Evolutionary conservation across 2,888 invertebrate genomes (phyloP).

Genomic region (Megamerina dolium): DNA sequence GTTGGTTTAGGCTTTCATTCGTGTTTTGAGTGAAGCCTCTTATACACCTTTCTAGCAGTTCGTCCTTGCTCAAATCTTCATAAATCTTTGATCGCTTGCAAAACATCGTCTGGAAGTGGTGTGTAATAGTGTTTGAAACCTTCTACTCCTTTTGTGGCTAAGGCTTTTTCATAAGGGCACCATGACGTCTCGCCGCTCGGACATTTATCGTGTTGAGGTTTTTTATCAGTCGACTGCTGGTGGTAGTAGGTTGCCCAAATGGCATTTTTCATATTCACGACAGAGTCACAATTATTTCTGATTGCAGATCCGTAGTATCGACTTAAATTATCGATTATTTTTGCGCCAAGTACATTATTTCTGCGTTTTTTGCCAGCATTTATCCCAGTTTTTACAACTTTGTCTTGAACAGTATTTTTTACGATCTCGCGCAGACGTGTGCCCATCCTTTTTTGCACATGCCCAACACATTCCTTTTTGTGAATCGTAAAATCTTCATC

Average conservation of each 20-base stretch:
- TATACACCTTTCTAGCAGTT: constrained; percentile 21
- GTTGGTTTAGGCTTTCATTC: constrained; percentile 23
- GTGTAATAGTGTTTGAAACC: constrained; percentile 3
- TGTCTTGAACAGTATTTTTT: background rate
- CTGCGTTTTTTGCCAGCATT: too few relatives aligned
- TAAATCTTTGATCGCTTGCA: constrained; percentile 10
- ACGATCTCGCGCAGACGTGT: background rate
- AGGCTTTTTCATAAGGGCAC: constrained; percentile 3
- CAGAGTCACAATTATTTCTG: too few relatives aligned
- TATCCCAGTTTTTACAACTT: background rate
- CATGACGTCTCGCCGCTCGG: constrained; percentile 2
- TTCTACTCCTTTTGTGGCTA: background rate
- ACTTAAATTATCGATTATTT: too few relatives aligned
- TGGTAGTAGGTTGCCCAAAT: background rate
- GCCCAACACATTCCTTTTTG: too few relatives aligned
- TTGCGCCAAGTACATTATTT: too few relatives aligned
- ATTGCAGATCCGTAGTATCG: too few relatives aligned
- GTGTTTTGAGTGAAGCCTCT: constrained; percentile 25
- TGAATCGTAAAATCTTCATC: too few relatives aligned
- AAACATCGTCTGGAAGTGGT: background rate
- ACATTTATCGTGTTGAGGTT: constrained; percentile 5
- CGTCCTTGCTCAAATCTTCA: constrained; percentile 20
- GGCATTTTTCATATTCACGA: background rate
- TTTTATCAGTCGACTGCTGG: constrained; percentile 1
- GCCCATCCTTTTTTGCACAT: background rate